Evolutionary conservation across 2,797 vertebrate genomes (phyloP).

Genomic region (Phrynocephalus vlangalii): DNA sequence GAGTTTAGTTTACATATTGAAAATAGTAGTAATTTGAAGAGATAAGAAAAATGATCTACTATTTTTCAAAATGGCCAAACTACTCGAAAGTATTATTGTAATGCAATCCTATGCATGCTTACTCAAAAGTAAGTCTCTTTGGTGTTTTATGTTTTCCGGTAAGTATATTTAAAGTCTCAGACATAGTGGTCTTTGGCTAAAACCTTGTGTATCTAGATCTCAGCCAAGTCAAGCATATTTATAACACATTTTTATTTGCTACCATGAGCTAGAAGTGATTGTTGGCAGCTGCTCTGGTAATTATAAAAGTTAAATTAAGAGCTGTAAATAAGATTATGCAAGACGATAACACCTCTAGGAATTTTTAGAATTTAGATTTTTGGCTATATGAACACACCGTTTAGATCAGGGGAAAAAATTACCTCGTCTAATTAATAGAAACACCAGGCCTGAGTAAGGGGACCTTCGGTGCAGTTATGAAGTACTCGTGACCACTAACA

Average conservation of each 20-base stretch:
- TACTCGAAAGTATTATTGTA: too few relatives aligned
- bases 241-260: neutral
- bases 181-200: neutral
- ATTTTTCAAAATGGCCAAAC: too few relatives aligned
- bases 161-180: neutral
- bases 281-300: neutral
- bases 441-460: neutral
- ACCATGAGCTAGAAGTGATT: neutral
- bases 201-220: neutral
- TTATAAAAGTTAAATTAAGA: neutral
- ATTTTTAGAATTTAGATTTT: neutral
- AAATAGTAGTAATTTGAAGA: too few relatives aligned
- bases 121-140: too few relatives aligned
- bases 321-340: neutral
- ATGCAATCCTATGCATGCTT: too few relatives aligned
- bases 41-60: too few relatives aligned
- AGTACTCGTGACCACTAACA: neutral
- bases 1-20: too few relatives aligned
- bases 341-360: neutral
- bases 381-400: neutral
- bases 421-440: neutral
- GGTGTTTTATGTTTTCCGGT: neutral
- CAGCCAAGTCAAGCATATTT: neutral
- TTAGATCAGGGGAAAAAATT: neutral
- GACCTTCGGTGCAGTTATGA: neutral